Percentiles rank a stretch among this genome's conserved stretches.
Evolutionary conservation across 2,888 invertebrate species (phyloP).

Genomic region (Aelia acuminata): DNA sequence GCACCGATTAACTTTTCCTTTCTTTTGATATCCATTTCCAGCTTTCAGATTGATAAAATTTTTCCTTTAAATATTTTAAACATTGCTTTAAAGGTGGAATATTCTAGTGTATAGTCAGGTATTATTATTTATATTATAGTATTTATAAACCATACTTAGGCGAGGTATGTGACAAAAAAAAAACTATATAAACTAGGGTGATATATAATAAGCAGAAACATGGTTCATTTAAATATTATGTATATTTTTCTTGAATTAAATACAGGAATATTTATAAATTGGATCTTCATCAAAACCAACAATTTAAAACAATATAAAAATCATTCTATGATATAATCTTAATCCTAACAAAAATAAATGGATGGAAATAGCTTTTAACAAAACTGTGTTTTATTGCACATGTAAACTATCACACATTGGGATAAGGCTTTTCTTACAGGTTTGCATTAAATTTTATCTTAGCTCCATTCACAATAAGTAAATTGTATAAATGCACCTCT

Average conservation of each 20-base stretch:
- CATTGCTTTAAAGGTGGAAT: too few species aligned
- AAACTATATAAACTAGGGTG: too few species aligned
- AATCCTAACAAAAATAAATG: conserved; percentile 14
- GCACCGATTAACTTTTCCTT: too few species aligned
- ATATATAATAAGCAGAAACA: neutral
- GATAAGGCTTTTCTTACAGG: neutral
- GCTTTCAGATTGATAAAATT: too few species aligned
- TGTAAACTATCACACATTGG: neutral
- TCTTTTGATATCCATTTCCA: too few species aligned
- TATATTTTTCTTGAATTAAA: neutral
- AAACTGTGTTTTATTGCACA: neutral
- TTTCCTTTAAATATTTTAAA: too few species aligned
- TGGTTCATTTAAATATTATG: neutral
- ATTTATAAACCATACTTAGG: too few species aligned
- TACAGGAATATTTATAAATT: conserved; percentile 3
- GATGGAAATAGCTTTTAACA: conserved; percentile 1
- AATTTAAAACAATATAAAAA: conserved; percentile 2
- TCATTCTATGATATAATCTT: neutral
- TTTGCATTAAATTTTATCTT: neutral
- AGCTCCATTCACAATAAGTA: neutral
- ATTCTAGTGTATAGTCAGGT: too few species aligned
- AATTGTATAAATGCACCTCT: neutral
- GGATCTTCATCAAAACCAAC: conserved; percentile 8
- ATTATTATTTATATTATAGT: too few species aligned
- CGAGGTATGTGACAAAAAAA: too few species aligned